Evolutionary conservation across 2,113 vertebrate species (phyloP), one percentile per base, ranked within the genome.

Genomic region (Oncorhynchus kisutch): DNA sequence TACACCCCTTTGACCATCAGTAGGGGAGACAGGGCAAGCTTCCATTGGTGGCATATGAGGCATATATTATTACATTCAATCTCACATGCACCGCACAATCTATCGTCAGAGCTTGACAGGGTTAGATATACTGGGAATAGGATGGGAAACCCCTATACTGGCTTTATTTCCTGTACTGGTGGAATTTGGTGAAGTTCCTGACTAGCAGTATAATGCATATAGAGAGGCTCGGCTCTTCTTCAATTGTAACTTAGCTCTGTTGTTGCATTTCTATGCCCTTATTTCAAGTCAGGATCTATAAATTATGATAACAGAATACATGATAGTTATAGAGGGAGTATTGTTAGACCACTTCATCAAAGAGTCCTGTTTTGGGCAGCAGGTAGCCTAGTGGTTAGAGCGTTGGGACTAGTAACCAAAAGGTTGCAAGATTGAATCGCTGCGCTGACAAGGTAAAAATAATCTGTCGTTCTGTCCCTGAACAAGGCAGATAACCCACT

Each of bases 41-140:
- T 5, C 31, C 59, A 77, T 77, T 70, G 66, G 66, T 77, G 54
- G 7, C 59, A 31, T 31, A 60, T 70, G 20, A 51, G 20, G 54
- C 68, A 54, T 22, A 73, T 29, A 65, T 60, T 14, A 54, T 67
- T 29, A 65, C 65, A 72, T 72, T 76, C 29, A 67, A 18, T 31
- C 67, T 68, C 70, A 20, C 45, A 62, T 66, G 60, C 64, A 80
- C 62, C 57, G 25, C 11, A 68, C 62, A 39, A 29, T 72, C 18
- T 24, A 13, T 24, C 4, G n/a, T 70, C 34, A 24, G 18, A 4
- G 29, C 24, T 39, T 3, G 29, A 64, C 31, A 59, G 27, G 18
- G 20, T 22, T 45, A 45, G 29, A 64, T 24, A 25, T 45, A 48
- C 34, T 64, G 4, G 13, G 2, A 45, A 18, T 3, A 8, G 9